A percentile compares a stretch with the other conserved stretches of the same genome.
These are phyloP conservation scores for Alectura lathami DNA, from an alignment of 2,113 vertebrate species.

Conservation along the genomic window DNA sequence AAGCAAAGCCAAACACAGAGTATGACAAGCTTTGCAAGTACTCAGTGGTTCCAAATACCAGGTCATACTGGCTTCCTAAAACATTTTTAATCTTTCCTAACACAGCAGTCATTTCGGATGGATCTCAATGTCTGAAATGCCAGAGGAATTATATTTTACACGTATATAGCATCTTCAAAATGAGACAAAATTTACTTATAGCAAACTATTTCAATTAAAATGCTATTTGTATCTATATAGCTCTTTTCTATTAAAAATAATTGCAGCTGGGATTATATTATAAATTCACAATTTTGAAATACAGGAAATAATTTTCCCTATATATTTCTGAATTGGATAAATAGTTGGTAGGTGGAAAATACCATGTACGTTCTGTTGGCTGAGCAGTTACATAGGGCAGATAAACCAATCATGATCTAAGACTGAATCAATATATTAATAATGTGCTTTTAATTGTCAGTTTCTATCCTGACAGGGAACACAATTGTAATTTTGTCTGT, in stretches of 20 bases:
- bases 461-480: conserved; percentile 26
- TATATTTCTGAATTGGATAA: not conserved
- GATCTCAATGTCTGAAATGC: not conserved
- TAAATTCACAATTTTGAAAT: not conserved
- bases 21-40: not conserved
- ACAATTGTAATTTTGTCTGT: not conserved
- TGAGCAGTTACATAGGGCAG: not conserved
- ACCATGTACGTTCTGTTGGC: not conserved
- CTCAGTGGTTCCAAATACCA: not conserved
- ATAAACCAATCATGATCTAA: conserved; percentile 21
- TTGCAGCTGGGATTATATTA: not conserved
- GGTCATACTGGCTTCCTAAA: not conserved
- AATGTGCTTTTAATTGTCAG: conserved; percentile 28
- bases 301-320: not conserved
- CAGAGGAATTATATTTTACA: not conserved
- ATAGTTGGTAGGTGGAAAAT: not conserved
- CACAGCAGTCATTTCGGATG: not conserved
- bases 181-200: not conserved
- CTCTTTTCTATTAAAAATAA: not conserved
- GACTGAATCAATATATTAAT: not conserved
- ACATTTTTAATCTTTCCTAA: not conserved
- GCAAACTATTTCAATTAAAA: not conserved
- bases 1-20: not conserved
- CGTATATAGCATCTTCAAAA: not conserved
- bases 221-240: not conserved